phyloP scores from a whole-genome alignment of 2,797 vertebrate genomes.

The Jordanella pulchra region DNA sequence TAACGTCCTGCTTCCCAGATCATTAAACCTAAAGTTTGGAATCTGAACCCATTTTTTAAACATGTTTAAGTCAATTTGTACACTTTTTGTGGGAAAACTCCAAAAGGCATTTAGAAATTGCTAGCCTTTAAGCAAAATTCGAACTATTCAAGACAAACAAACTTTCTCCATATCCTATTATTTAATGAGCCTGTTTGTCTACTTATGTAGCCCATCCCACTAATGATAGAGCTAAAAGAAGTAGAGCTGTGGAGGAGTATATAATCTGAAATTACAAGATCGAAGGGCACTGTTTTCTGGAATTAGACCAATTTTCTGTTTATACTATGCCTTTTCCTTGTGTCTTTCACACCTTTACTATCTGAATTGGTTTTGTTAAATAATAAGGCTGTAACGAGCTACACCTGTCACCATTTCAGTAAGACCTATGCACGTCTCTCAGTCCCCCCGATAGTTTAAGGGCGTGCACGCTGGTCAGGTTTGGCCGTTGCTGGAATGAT shows the following conservation, averaged over 20 bases:
- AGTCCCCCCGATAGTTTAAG: no score
- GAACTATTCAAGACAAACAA: background rate
- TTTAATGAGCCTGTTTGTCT: background rate
- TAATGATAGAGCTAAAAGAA: background rate
- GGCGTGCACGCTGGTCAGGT: no score
- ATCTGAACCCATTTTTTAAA: conserved; percentile 26
- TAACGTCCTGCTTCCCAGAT: conserved; percentile 19
- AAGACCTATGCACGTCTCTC: no score
- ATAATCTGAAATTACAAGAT: background rate
- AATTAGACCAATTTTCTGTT: no score
- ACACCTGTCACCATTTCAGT: no score
- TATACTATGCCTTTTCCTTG: background rate
- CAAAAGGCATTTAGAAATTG: conserved; percentile 13
- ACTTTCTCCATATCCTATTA: background rate
- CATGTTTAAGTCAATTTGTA: conserved; percentile 7
- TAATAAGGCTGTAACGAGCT: no score
- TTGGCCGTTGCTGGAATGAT: no score
- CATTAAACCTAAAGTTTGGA: conserved; percentile 34
- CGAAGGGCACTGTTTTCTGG: background rate
- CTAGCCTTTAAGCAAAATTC: background rate
- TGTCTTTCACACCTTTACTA: background rate
- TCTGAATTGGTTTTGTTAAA: background rate
- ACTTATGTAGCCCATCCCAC: background rate
- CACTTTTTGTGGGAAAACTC: conserved; percentile 13
- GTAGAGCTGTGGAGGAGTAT: background rate